Conservation (phyloP, 2,113 vertebrate species). For the Oreochromis aureus region DNA sequence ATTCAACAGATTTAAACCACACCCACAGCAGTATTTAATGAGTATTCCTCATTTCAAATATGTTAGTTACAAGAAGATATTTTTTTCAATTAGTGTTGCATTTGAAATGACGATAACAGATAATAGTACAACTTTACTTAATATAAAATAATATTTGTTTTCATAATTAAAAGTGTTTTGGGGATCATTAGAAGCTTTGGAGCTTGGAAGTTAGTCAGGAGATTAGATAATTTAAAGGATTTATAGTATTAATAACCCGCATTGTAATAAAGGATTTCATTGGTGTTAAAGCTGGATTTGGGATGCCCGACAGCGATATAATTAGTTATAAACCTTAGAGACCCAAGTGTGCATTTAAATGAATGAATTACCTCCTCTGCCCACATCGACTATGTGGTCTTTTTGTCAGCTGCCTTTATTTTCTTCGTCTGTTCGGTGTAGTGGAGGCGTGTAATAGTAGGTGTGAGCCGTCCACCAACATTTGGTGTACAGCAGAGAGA, state of each 20-base stretch:
- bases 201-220: background rate
- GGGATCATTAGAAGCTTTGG: background rate
- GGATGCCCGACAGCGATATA: background rate
- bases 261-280: background rate
- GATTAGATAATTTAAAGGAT: background rate
- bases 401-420: background rate
- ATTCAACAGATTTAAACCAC: background rate
- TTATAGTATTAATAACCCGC: background rate
- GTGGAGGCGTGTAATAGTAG: background rate
- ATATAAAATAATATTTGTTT: background rate
- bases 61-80: background rate
- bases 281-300: background rate
- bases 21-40: conserved; percentile 3
- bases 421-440: background rate
- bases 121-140: background rate
- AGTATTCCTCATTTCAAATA: background rate
- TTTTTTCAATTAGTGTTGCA: background rate
- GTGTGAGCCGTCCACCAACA: background rate
- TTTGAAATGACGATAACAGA: background rate
- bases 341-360: background rate
- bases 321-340: background rate
- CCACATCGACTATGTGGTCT: background rate
- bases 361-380: background rate
- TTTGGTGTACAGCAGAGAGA: background rate
- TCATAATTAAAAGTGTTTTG: background rate